Base-by-base conservation (phyloP, 2,797 vertebrate genomes). In the Cyclopterus lumpus region DNA sequence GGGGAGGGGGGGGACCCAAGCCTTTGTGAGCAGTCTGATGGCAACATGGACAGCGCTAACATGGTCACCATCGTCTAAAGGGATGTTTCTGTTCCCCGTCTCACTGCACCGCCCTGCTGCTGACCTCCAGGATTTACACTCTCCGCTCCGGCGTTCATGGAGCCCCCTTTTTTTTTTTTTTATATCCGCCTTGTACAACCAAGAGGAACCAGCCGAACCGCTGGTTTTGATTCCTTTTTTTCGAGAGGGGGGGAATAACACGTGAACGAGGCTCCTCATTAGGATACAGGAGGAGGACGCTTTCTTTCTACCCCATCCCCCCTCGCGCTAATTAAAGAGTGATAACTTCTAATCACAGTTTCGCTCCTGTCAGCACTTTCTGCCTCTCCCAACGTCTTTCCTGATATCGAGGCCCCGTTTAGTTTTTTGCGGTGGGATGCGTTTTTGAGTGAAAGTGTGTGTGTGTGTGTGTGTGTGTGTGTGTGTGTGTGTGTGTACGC, bases 261-360 rank as follows among this genome's bases (percentile, higher is more conserved):
- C 20, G 49, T n/a, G 49, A 86, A 88, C 89, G 80, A 80, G 81
- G 67, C 63, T 81, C 78, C 59, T 88, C 81, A 73, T 88, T 64
- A 81, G 58, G 71, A 77, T 24, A 85, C 54, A 86, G 82, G 80
- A 55, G 67, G 62, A 71, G 9, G 40, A 12, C 0, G 28, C n/a
- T 65, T 86, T 66, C 61, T 63, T 66, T 63, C 66, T 24, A 5
- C 14, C 71, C 42, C 62, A 9, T 80, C 73, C 67, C 65, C 75
- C 63, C 49, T 11, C 3, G 18, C 20, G 20, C 69, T 79, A 89
- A 91, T 91, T 88, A 89, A 88, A 92, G 83, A 84, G 79, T 67
- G 83, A 87, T 83, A 88, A 89, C 68, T 89, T 79, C 71, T 83
- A 85, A 88, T 87, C 82, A 69, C 73, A 80, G 40, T 85, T 87